Evolutionary conservation across 2,113 vertebrate genomes (phyloP).

Genomic region (Sclerurus mexicanus): DNA sequence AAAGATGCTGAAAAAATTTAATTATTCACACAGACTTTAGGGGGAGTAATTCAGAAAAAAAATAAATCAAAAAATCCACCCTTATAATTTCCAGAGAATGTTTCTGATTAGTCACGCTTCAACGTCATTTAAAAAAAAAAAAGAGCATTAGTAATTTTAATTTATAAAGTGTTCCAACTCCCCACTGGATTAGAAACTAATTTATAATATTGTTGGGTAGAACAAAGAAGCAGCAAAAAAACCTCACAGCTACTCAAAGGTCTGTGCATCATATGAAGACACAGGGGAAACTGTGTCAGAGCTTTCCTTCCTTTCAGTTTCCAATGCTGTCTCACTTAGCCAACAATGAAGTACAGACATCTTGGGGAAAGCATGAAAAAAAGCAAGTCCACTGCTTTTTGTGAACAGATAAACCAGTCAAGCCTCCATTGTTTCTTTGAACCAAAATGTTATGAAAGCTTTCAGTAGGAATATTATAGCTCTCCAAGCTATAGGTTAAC

Average conservation of each 20-base stretch:
- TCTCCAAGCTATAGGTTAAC: neutral
- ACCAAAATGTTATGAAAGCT: neutral
- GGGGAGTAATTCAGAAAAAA: neutral
- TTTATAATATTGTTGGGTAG: slow-evolving; percentile 2
- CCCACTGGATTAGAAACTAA: slow-evolving; percentile 1
- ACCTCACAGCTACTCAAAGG: neutral
- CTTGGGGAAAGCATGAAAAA: neutral
- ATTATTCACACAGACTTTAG: neutral
- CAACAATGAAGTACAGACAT: neutral
- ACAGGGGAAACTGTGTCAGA: neutral
- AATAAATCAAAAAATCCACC: neutral
- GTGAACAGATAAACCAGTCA: neutral
- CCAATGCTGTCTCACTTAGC: neutral
- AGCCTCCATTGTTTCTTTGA: neutral
- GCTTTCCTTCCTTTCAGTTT: neutral
- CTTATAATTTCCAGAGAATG: neutral
- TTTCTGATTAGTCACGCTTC: slow-evolving; percentile 11
- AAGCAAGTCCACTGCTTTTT: neutral
- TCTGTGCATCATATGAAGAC: neutral
- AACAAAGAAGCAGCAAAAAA: neutral
- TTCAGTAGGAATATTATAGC: neutral
- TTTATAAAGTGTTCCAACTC: slow-evolving; percentile 6
- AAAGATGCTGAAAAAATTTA: neutral
- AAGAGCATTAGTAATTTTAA: neutral
- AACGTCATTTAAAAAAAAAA: neutral